Percentiles rank a stretch among this genome's conserved stretches.
Evolutionary conservation across 2,113 vertebrate species (phyloP).

Genomic region (Platysternon megacephalum): DNA sequence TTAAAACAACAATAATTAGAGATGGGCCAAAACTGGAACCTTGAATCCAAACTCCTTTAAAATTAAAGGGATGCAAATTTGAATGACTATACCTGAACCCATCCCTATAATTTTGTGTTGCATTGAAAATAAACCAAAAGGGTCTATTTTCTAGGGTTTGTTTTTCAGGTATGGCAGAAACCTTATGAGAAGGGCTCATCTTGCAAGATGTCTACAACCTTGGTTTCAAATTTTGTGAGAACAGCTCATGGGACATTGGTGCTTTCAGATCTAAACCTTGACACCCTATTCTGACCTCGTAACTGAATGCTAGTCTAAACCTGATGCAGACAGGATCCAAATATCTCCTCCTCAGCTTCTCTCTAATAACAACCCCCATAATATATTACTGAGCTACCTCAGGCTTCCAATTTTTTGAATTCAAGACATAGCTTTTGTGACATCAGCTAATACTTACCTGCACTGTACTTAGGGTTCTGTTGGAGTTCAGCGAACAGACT

Average conservation of each 20-base stretch:
- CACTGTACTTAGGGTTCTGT: conserved; percentile 68
- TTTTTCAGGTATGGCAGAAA: not conserved
- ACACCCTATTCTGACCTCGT: not conserved
- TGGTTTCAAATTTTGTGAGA: not conserved
- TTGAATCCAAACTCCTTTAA: not conserved
- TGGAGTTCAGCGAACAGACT: conserved; percentile 74
- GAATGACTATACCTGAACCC: not conserved
- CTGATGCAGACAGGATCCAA: not conserved
- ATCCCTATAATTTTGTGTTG: not conserved
- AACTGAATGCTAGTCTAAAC: not conserved
- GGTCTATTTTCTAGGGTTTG: not conserved
- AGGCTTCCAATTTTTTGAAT: not conserved
- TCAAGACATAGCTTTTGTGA: not conserved
- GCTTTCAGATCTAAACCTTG: not conserved
- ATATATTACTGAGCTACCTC: not conserved
- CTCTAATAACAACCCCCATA: not conserved
- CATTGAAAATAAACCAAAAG: not conserved
- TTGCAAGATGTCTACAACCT: not conserved
- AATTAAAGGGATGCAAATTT: not conserved
- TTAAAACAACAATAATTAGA: not conserved
- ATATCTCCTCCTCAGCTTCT: not conserved
- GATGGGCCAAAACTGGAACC: not conserved
- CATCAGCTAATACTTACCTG: conserved; percentile 66
- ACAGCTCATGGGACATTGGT: not conserved
- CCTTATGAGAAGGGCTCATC: not conserved